A percentile compares a stretch with the other conserved stretches of the same genome.
These are phyloP conservation scores for Amiota mariae DNA, from an alignment of 2,888 invertebrate species.

Conservation along the genomic window DNA sequence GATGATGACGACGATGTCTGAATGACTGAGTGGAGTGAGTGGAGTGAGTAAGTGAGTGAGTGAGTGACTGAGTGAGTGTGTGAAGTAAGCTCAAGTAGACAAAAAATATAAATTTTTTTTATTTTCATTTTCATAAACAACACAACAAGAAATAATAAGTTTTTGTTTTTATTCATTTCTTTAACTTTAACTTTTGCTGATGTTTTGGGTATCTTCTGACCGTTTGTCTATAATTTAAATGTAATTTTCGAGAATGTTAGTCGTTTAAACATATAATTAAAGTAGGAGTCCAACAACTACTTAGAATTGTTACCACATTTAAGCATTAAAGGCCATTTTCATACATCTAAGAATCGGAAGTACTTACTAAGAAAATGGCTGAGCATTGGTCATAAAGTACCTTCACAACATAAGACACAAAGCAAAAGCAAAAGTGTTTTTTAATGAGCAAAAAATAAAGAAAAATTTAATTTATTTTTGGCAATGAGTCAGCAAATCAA, in stretches of 20 bases:
- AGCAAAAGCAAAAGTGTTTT: neutral
- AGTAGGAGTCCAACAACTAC: neutral
- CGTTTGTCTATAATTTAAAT: no score
- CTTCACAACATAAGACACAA: neutral
- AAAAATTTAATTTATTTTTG: no score
- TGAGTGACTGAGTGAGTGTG: slow-evolving; percentile 2
- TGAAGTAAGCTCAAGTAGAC: slow-evolving; percentile 6
- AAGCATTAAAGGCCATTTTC: neutral
- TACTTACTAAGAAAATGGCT: neutral
- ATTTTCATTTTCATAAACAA: no score
- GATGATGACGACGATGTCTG: neutral
- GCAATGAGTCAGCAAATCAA: no score
- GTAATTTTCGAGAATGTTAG: neutral
- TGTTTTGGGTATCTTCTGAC: no score
- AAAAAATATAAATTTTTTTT: neutral
- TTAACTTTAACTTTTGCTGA: no score
- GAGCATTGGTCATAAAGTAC: neutral
- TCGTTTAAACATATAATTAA: neutral
- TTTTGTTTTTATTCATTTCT: no score
- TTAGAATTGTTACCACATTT: neutral
- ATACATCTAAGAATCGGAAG: slow-evolving; percentile 9
- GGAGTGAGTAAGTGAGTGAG: neutral
- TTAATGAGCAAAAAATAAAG: no score
- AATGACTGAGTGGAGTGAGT: neutral
- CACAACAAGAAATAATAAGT: no score